Base-by-base conservation (phyloP, 2,888 invertebrate genomes). In the Platerodrilus igneus region DNA sequence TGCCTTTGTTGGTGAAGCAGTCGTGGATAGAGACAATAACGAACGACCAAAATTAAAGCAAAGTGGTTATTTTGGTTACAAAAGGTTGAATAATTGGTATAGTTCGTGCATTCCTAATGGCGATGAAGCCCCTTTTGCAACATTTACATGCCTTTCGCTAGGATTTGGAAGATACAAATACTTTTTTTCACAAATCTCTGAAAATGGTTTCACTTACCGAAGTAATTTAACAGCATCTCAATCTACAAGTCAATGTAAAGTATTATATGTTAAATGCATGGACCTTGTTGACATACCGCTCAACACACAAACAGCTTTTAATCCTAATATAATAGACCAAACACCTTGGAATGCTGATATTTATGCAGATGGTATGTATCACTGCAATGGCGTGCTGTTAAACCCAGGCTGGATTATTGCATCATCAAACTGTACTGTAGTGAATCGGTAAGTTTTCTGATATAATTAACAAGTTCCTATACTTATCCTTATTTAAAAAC, bases 321-420 rank as follows among this genome's bases (percentile, higher is more conserved):
- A 13, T 8, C 16, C 2, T 7, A 15, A 9, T 2, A 3, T 15
- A n/a, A 16, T 16, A 3, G 15, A 16, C 13, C 4, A n/a, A 51
- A 52, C 67, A 75, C 84, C 86, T 0, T 89, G 88, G 88, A 68
- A 79, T 55, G 85, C 79, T 0, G 80, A 82, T 53, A 69, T 90
- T 33, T 84, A 77, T 62, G 69, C 76, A 1, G 78, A 87, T 57
- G 88, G 89, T 2, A 62, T 69, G 40, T 81, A 81, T 47, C 75
- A 68, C 54, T 87, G 88, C 57, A 73, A 79, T 26, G 87, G 85
- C 3, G 73, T 81, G 19, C 67, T 89, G 37, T 61, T 89, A 25
- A 76, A 81, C 49, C 58, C 69, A 2, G 66, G 77, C 10, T 86
- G 86, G 84, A 71, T 86, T 34, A 58, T 87, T 39, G 66, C 73